Evolutionary conservation across 2,888 invertebrate genomes (phyloP), one percentile per base, ranked within the genome.

Genomic region (Patella pellucida): DNA sequence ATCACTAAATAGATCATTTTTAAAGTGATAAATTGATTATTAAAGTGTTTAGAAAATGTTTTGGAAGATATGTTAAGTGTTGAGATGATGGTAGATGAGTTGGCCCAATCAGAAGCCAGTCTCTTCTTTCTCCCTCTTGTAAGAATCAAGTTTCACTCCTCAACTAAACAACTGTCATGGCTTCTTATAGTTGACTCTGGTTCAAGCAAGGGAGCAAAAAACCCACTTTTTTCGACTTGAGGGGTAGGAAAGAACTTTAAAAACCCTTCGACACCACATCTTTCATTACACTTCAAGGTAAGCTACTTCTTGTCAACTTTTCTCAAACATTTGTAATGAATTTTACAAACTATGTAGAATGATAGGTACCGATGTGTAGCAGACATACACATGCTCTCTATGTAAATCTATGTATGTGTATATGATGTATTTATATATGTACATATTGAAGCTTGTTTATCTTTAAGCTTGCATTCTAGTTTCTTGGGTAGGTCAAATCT

Each of bases 171-270:
- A 62, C 62, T 62, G 62, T 62, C 19, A 62, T 62, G 62, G 62
- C 62, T 62, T 62, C 62, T 62, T 62, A 62, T 62, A 62, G 62
- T 62, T 62, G 62, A 62, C 62, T 62, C 62, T 62, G 62, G 62
- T 62, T 62, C 62, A 62, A 62, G 62, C 23, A 62, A 62, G 62
- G 62, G 62, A 62, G 62, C 62, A 62, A 62, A 62, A 62, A 62
- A n/a, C 62, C 62, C n/a, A n/a, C n/a, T 19, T 62, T 62, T 62
- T 62, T 62, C 62, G 62, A 62, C 62, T 62, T 62, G n/a, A 62
- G 62, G 62, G 62, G 62, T 62, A 62, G 62, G 62, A 62, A 62
- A 62, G 19, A 62, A 62, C 62, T 62, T 62, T n/a, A 62, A 62
- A 62, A n/a, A 62, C 62, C 62, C 62, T 62, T 62, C 23, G n/a